These are phyloP conservation scores for Cynopterus brachyotis DNA, from an alignment of 2,113 vertebrate genomes.

Conservation along the genomic window DNA sequence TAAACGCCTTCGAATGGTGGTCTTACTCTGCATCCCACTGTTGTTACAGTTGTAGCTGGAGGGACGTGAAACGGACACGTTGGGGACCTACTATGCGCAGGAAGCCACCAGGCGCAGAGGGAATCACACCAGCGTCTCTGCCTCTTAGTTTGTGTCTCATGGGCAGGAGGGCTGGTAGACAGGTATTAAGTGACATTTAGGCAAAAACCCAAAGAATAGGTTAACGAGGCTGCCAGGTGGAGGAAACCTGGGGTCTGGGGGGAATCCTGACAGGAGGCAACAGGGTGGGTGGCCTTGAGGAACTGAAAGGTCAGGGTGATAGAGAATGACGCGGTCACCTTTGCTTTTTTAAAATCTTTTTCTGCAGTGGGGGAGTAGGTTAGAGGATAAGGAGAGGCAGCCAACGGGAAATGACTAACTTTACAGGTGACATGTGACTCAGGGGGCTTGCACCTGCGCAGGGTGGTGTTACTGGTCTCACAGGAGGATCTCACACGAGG, in stretches of 20 bases:
- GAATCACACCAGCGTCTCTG: background rate
- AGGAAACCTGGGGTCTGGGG: background rate
- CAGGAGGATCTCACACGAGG: background rate
- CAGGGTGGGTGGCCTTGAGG: background rate
- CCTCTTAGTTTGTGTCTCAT: background rate
- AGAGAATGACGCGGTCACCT: background rate
- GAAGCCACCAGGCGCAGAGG: background rate
- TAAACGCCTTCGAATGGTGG: background rate
- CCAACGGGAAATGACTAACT: background rate
- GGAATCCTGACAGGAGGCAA: background rate
- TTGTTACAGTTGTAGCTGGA: background rate
- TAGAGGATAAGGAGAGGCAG: background rate
- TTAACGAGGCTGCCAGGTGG: background rate
- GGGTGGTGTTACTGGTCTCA: background rate
- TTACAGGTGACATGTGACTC: too few species aligned
- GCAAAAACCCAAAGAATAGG: background rate
- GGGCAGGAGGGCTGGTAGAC: background rate
- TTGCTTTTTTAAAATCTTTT: background rate
- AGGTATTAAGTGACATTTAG: background rate
- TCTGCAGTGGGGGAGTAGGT: accelerated
- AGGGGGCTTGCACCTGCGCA: background rate
- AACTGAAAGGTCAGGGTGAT: background rate
- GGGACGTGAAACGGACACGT: background rate
- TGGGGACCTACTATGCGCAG: background rate
- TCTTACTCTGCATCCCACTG: background rate